Base-by-base conservation (phyloP, 2,113 vertebrate species). In the Cinclus cinclus region DNA sequence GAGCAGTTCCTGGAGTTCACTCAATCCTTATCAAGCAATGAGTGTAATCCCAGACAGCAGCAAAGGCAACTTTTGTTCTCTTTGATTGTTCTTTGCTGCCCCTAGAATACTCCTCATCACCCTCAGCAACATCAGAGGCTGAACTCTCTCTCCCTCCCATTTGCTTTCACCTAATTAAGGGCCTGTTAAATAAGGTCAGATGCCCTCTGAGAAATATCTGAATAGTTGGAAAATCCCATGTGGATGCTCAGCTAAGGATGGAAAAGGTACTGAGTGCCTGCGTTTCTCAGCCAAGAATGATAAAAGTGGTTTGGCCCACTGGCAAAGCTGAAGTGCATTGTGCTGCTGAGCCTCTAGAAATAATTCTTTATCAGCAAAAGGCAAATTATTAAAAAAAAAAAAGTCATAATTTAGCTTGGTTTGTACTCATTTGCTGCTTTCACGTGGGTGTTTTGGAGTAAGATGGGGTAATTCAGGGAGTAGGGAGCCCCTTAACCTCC, bases 151-250 rank as follows among this genome's bases (percentile, higher is more conserved):
- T 83, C 30, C 63, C n/a, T 89, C 18, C 21, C 89, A 39, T 87
- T 95, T 58, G 37, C 85, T 67, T 95, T 88, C 86, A 80, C 83
- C 83, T 92, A 80, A 94, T 96, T 95, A 96, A 93, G 83, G 52
- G 76, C 64, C 80, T 80, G 70, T 92, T 97, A 95, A 96, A 92
- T 78, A 86, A 95, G 83, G 90, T 88, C 92, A 83, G 76, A 49
- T 68, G 82, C 59, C 64, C 67, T 90, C 82, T 90, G 88, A 94
- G 92, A 83, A 95, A 78, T 31, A 60, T 30, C 55, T 83, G 64
- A 56, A 59, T 46, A 11, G 80, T 44, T 80, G 58, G 92, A 84
- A 95, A 91, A 89, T 33, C 60, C 81, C 18, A 8, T 84, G 60
- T 67, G 83, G 89, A 84, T 89, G 74, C 87, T 77, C 75, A 53